Evolutionary conservation across 1,140 invertebrate genomes (phyloP), one percentile per base, ranked within the genome.

Genomic region (Pogonomyrmex barbatus): DNA sequence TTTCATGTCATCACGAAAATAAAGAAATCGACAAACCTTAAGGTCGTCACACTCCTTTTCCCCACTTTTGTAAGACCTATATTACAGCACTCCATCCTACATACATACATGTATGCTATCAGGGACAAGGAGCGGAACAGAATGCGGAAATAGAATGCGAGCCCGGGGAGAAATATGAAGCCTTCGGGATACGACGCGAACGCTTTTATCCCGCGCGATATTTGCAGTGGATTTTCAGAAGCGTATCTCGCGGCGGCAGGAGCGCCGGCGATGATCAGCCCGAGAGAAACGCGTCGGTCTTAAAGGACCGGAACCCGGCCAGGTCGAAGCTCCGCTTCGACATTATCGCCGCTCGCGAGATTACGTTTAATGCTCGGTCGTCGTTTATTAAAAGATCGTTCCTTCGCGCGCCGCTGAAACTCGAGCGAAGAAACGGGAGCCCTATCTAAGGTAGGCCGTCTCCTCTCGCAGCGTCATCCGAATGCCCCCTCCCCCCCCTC

Each of bases 201-300:
- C 67, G 87, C 76, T 75, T 88, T 87, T 82, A 86, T 87, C 60
- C 30, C 14, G 68, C 30, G 47, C 73, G 76, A 82, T 87, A 87
- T 87, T 87, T 67, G 56, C 52, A 45, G 30, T 36, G 67, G 45
- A 79, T 86, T 36, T 24, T 17, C 9, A 24, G 45, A 8, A 45
- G 50, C 60, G 39, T 67, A 50, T 71, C 42, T 70, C 39, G 68
- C 12, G 9, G 50, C 0, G 3, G 47, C 8, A 54, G 30, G 9
- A 50, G 12, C 30, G n/a, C 2, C 42, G 30, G 14, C 12, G 50
- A 47, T 17, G 67, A 73, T 73, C 54, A 45, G 79, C 33, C 12
- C 56, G 79, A 60, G 33, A 58, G 50, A 73, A 10, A 17, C 36
- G 52, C 9, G 24, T 9, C 9, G 10, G 65, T 82, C 45, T 82